A percentile compares a stretch with the other conserved stretches of the same genome.
Evolutionary conservation across 2,113 vertebrate species (phyloP).

Genomic region (Phoenicopterus ruber): DNA sequence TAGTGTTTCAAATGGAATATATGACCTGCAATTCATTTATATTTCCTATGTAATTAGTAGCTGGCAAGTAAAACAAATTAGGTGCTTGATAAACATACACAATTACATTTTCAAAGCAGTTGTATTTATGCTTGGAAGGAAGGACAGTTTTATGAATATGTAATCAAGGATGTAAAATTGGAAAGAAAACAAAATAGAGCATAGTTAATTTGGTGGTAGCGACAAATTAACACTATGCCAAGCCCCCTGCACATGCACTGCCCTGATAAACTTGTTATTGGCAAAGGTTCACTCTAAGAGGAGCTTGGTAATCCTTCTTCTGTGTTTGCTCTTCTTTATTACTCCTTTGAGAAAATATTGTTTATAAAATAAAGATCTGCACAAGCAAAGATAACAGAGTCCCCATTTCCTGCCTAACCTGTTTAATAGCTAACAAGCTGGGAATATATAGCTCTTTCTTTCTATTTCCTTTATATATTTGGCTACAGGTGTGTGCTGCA

Average conservation of each 20-base stretch:
- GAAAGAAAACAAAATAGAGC: slow-evolving; percentile 82
- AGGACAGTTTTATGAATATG: slow-evolving; percentile 79
- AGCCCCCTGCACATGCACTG: slow-evolving; percentile 79
- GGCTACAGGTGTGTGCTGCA: slow-evolving; percentile 28
- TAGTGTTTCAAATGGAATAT: slow-evolving; percentile 49
- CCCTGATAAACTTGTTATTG: slow-evolving; percentile 95
- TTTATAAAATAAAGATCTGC: slow-evolving; percentile 89
- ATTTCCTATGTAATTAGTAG: slow-evolving; percentile 74
- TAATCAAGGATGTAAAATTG: slow-evolving; percentile 82
- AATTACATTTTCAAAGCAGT: slow-evolving; percentile 79
- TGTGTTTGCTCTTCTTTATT: slow-evolving; percentile 82
- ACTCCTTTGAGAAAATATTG: slow-evolving; percentile 84
- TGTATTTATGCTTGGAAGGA: slow-evolving; percentile 74
- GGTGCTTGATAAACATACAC: slow-evolving; percentile 72
- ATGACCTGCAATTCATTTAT: slow-evolving; percentile 65
- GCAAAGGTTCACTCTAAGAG: slow-evolving; percentile 84
- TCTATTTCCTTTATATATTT: slow-evolving; percentile 4
- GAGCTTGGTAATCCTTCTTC: slow-evolving; percentile 81
- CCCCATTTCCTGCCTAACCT: slow-evolving; percentile 75
- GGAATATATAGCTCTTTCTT: slow-evolving; percentile 49
- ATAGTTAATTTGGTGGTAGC: slow-evolving; percentile 82
- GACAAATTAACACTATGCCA: slow-evolving; percentile 78
- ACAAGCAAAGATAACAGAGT: slow-evolving; percentile 86
- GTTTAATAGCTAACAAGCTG: slow-evolving; percentile 79
- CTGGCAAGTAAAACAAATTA: slow-evolving; percentile 77